Percentiles rank a stretch among this genome's conserved stretches.
Conservation (phyloP, 2,797 vertebrate genomes). For the Oceanodroma leucorhoa region DNA sequence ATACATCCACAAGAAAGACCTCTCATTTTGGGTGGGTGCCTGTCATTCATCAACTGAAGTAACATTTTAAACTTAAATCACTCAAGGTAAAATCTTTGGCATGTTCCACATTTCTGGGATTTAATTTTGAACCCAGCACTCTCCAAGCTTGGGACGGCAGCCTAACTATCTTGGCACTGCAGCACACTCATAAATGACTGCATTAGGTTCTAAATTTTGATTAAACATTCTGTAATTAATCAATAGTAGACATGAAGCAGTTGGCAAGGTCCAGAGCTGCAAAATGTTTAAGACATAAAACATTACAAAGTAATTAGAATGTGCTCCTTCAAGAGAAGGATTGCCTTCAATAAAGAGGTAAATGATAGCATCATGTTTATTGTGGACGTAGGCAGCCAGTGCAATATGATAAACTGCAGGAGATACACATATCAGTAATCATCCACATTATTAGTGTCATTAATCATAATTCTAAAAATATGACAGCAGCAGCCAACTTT, state of each 20-base stretch:
- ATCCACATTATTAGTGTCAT: conserved; percentile 89
- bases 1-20: neutral
- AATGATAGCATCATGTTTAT: conserved; percentile 92
- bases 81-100: conserved; percentile 72
- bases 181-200: conserved; percentile 75
- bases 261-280: conserved; percentile 84
- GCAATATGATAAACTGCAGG: conserved; percentile 89
- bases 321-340: conserved; percentile 81
- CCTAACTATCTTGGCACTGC: conserved; percentile 81
- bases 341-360: conserved; percentile 86
- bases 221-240: conserved; percentile 87
- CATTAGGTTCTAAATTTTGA: conserved; percentile 86
- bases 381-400: conserved; percentile 85
- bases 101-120: conserved; percentile 69
- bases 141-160: conserved; percentile 74
- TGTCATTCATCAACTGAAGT: conserved; percentile 66
- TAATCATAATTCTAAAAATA: conserved; percentile 90
- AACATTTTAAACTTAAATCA: conserved; percentile 70
- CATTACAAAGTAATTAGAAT: conserved; percentile 87
- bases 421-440: conserved; percentile 88
- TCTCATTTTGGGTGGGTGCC: conserved; percentile 39
- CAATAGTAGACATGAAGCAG: conserved; percentile 82
- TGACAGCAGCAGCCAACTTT: conserved; percentile 82
- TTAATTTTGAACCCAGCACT: conserved; percentile 74
- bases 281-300: conserved; percentile 86